phyloP scores from a whole-genome alignment of 2,113 vertebrate genomes.

The Coryphaenoides rupestris region DNA sequence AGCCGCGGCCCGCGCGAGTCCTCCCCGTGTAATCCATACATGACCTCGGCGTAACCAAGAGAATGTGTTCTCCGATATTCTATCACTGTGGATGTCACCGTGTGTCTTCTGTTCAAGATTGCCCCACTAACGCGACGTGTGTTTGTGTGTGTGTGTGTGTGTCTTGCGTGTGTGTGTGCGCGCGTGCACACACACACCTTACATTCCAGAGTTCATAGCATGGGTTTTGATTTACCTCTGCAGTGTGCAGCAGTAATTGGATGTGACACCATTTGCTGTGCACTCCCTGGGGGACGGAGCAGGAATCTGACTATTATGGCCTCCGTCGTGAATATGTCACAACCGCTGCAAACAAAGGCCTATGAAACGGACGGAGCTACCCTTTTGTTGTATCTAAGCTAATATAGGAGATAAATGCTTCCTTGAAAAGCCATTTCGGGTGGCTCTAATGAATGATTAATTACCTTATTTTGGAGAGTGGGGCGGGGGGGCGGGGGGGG shows the following conservation, averaged over 20 bases:
- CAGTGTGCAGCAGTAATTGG: conserved; percentile 66
- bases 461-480: conserved; percentile 43
- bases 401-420: conserved; percentile 26
- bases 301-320: conserved; percentile 72
- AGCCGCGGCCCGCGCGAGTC: conserved; percentile 40
- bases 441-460: conserved; percentile 41
- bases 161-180: too few species aligned
- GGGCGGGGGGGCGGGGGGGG: too few species aligned
- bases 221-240: conserved; percentile 67
- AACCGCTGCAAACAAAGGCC: conserved; percentile 64
- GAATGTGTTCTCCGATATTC: conserved; percentile 59
- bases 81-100: conserved; percentile 55
- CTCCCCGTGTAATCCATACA: conserved; percentile 56
- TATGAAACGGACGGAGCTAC: conserved; percentile 55
- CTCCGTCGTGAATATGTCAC: conserved; percentile 71
- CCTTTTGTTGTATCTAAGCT: conserved; percentile 45
- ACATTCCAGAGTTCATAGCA: conserved; percentile 60
- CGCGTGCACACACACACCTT: too few species aligned
- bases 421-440: conserved; percentile 46
- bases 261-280: conserved; percentile 68
- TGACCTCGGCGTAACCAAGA: conserved; percentile 50
- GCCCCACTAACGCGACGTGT: conserved; percentile 12
- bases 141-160: too few species aligned
- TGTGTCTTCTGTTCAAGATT: conserved; percentile 25
- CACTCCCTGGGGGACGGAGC: conserved; percentile 62